Evolutionary conservation across 1,140 invertebrate species (phyloP), one percentile per base, ranked within the genome.

Genomic region (Trypoxylus dichotomus): DNA sequence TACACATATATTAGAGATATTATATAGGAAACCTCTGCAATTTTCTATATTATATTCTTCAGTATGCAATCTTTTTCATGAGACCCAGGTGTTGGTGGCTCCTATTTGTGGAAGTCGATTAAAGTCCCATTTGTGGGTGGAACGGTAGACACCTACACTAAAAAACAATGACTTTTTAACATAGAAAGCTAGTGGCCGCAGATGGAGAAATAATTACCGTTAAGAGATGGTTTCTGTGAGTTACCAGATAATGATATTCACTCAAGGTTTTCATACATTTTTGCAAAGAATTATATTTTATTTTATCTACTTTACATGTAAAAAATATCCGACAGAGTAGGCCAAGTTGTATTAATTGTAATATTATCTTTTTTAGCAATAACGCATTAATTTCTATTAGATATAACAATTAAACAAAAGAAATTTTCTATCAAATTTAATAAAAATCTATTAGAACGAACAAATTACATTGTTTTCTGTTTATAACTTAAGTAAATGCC

Each of bases 141-240:
- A 68, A 77, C 54, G 76, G 32, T 63, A 58, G 76, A 76, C 79
- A 79, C 77, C 77, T 78, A 77, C 77, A 68, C 74, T 25, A 27
- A 63, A 63, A 78, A 79, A 78, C 60, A 71, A 78, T 74, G 79
- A 78, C 77, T 77, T 71, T 79, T 77, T 78, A 60, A 24, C 37
- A 73, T 75, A 32, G 63, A 7, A 75, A 78, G 77, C 77, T 71
- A 63, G 21, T 76, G 77, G 78, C 79, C 79, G 77, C 75, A 80
- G 79, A 80, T 80, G 77, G 71, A 71, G 58, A 80, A 80, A 80
- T 80, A 80, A 80, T 80, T 68, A 73, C 74, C 71, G 47, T 27
- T 25, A 43, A 41, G 25, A 24, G 29, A 27, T 32, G 76, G 63
- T 74, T 76, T 37, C 77, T 74, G 79, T 79, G 60, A 77, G 77